phyloP scores from a whole-genome alignment of 2,888 invertebrate genomes.

The Parochlus steinenii region DNA sequence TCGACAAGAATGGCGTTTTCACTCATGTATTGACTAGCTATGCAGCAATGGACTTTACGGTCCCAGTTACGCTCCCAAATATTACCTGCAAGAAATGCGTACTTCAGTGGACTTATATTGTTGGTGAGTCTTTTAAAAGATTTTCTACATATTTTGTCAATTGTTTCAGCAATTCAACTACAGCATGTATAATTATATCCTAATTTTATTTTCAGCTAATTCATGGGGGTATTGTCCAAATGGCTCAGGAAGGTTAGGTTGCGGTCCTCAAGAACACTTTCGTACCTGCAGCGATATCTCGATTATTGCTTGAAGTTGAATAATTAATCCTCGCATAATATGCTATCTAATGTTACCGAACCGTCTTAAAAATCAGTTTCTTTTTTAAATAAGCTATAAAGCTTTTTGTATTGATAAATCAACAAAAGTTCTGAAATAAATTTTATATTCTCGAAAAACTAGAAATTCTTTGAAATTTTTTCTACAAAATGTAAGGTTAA shows the following conservation, averaged over 20 bases:
- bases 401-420: too few relatives aligned
- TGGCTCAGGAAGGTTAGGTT: constrained; percentile 28
- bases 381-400: too few relatives aligned
- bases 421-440: too few relatives aligned
- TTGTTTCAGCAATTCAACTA: constrained; percentile 8
- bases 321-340: too few relatives aligned
- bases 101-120: constrained; percentile 36
- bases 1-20: constrained; percentile 27
- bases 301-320: too few relatives aligned
- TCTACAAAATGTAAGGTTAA: too few relatives aligned
- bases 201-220: constrained; percentile 24
- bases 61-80: constrained; percentile 27
- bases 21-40: constrained; percentile 20
- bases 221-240: constrained; percentile 32
- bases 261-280: constrained; percentile 35
- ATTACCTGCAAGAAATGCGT: constrained; percentile 36
- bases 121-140: constrained; percentile 23
- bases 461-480: too few relatives aligned
- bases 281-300: constrained; percentile 34
- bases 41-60: constrained; percentile 19
- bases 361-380: too few relatives aligned
- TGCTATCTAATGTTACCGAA: too few relatives aligned
- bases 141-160: constrained; percentile 1
- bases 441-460: too few relatives aligned
- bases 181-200: constrained; percentile 13